These are phyloP conservation scores for Achatina immaculata DNA, from an alignment of 1,140 invertebrate species.

Conservation along the genomic window DNA sequence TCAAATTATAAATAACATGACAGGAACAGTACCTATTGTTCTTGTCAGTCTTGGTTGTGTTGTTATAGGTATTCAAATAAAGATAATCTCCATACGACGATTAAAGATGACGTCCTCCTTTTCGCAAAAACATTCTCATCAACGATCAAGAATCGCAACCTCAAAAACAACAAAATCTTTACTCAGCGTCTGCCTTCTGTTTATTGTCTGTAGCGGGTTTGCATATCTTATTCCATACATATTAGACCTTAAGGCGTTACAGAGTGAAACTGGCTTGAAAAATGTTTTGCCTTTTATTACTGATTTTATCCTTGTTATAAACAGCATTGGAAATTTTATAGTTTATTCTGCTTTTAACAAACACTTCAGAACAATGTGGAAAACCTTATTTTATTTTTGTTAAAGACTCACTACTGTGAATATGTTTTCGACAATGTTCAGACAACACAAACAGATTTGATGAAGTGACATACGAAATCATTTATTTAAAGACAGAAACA, in stretches of 20 bases:
- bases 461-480: too few relatives aligned
- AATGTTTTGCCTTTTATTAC: not conserved
- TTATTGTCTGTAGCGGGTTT: not conserved
- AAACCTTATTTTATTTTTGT: too few relatives aligned
- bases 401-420: too few relatives aligned
- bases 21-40: not conserved
- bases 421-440: too few relatives aligned
- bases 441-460: too few relatives aligned
- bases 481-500: too few relatives aligned
- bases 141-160: not conserved
- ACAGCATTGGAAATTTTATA: not conserved
- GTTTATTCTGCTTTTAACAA: not conserved
- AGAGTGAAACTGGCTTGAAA: not conserved
- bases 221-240: not conserved
- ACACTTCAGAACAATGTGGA: not conserved
- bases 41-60: not conserved
- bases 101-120: not conserved
- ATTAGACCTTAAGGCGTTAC: not conserved
- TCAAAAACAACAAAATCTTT: slow-evolving; percentile 3
- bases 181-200: not conserved
- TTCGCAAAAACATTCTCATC: not conserved
- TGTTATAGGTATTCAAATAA: not conserved
- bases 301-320: not conserved
- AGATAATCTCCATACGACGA: not conserved
- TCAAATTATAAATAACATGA: not conserved